Percentiles rank a stretch among this genome's conserved stretches.
Evolutionary conservation across 2,797 vertebrate genomes (phyloP).

Genomic region (Astyanax mexicanus): DNA sequence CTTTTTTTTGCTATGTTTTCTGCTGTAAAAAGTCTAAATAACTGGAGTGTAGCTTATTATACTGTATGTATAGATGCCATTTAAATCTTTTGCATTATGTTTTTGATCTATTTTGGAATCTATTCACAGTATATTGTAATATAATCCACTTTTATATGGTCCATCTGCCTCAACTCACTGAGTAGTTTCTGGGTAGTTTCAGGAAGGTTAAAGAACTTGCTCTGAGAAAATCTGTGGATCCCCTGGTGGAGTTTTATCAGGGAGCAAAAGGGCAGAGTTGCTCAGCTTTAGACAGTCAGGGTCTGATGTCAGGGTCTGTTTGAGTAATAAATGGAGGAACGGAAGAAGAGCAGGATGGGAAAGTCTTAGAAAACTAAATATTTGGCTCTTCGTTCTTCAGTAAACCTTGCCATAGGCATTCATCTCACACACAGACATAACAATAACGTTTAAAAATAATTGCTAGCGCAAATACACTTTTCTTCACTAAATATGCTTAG

Average conservation of each 20-base stretch:
- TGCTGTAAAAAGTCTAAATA: too few species aligned
- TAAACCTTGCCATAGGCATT: slow-evolving; percentile 23
- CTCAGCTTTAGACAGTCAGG: neutral
- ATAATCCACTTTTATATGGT: neutral
- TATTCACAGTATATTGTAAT: neutral
- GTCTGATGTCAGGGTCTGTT: neutral
- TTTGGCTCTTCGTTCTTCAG: slow-evolving; percentile 12
- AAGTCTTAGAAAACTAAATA: neutral
- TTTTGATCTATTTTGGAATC: neutral
- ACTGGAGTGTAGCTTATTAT: too few species aligned
- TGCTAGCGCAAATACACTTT: slow-evolving; percentile 39
- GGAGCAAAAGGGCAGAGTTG: neutral
- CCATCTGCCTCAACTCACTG: neutral
- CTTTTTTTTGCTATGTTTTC: too few species aligned
- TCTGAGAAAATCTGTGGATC: neutral
- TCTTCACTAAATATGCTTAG: slow-evolving; percentile 12
- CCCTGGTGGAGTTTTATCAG: neutral
- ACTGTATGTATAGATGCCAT: too few species aligned
- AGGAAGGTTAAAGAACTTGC: neutral
- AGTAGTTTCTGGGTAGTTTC: neutral
- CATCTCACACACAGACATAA: slow-evolving; percentile 14
- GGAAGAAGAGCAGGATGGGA: neutral
- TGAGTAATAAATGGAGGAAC: slow-evolving; percentile 8
- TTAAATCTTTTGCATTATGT: neutral
- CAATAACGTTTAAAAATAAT: slow-evolving; percentile 37